These are phyloP conservation scores for Bradypus variegatus DNA, from an alignment of 2,797 vertebrate genomes.

Conservation along the genomic window DNA sequence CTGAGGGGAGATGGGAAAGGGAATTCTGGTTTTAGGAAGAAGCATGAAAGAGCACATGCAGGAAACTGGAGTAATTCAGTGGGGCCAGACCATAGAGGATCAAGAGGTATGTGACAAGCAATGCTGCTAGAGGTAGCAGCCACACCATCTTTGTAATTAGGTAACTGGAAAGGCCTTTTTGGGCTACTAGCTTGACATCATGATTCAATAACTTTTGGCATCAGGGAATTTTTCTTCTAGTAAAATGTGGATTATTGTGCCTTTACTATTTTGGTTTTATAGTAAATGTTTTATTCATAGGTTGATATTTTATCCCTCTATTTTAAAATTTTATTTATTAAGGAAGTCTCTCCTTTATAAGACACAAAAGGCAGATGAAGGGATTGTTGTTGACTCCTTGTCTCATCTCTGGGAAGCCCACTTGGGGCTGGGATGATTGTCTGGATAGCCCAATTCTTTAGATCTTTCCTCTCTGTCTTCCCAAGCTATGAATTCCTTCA, in stretches of 20 bases:
- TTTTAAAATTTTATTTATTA: not conserved
- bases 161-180: too few species aligned
- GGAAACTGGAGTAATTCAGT: not conserved
- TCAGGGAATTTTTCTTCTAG: not conserved
- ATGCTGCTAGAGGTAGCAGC: too few species aligned
- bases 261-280: not conserved
- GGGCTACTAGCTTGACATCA: too few species aligned
- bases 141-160: rapidly evolving
- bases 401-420: not conserved
- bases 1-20: too few species aligned
- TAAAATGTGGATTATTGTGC: not conserved
- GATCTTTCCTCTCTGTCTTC: not conserved
- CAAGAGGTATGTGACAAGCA: not conserved
- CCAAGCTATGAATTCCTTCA: not conserved
- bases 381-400: not conserved
- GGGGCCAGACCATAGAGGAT: not conserved
- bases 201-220: not conserved
- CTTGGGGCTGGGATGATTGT: too few species aligned
- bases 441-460: not conserved
- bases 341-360: not conserved
- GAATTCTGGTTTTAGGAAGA: not conserved
- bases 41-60: not conserved
- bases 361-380: not conserved
- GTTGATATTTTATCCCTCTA: not conserved
- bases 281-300: not conserved